Evolutionary conservation across 2,888 invertebrate species (phyloP), one percentile per base, ranked within the genome.

Genomic region (Eupithecia centaureata): DNA sequence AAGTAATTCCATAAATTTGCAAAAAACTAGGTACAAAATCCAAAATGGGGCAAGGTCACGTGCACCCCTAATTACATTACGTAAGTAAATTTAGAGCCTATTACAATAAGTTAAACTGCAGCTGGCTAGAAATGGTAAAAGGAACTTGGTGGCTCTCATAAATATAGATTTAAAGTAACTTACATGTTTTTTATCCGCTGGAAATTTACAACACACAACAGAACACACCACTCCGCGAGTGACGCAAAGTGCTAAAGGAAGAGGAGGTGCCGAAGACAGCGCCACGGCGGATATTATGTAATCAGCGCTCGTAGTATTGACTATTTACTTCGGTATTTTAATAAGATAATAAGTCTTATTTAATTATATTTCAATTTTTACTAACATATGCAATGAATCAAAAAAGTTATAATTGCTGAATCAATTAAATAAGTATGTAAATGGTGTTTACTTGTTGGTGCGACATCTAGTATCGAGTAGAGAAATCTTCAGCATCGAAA

Each of bases 181-280:
- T 89, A 92, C 92, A 91, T 92, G 89, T 91, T 83, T 91, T 83
- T 86, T 83, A 87, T 89, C 88, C 89, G 84, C 86, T 87, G 79
- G 83, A 86, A 88, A 82, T 79, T 83, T 80, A 82, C 78, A 77
- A 86, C 85, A 89, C 90, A 88, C 91, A 82, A 47, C 82, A 81
- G 80, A 80, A 86, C 84, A 88, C 89, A 88, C 92, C 86, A 82
- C 91, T 88, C 91, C 87, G 89, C 89, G 81, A 87, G 84, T 85
- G 86, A 85, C 86, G 87, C 91, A 91, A 91, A 91, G 91, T 90
- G 90, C 68, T 86, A 89, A 89, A 92, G 90, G 90, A 89, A 90
- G 87, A 83, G 82, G 81, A 75, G 71, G 75, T 72, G 80, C 70
- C 86, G 82, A 85, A 77, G 80, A 81, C 80, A 88, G 86, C 88